Evolutionary conservation across 2,888 invertebrate genomes (phyloP), one percentile per base, ranked within the genome.

Genomic region (Drosophila stalkeri): DNA sequence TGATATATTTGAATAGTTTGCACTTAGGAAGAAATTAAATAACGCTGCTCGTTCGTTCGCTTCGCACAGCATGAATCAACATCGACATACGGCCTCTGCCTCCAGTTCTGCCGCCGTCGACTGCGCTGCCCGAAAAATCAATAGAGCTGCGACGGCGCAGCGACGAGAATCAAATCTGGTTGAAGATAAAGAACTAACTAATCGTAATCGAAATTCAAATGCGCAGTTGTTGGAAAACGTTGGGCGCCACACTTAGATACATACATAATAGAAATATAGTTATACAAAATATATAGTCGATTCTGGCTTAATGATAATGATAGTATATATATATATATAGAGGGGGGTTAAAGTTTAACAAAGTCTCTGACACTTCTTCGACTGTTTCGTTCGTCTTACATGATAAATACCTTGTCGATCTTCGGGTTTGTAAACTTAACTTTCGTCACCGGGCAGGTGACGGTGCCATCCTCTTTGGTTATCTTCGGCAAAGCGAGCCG

Each of bases 381-480:
- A 54, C 31, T 49, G 54, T 12, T 4, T 47, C 52, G 55, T 4
- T 46, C 52, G 60, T 55, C 64, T 90, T 95, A 99, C 99, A 99
- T 99, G 63, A 99, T 98, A 92, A 96, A 99, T 55, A 99, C 99
- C 94, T 99, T 99, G 92, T 99, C 98, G 54, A 97, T 96, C 92
- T 98, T 98, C 86, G 97, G 97, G 93, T 97, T 96, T 75, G 96
- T 95, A 94, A 96, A 99, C 80, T 96, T 96, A 92, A 98, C 97
- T 93, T 98, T 98, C 68, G 99, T 99, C 91, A 98, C 96, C 37
- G 99, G 99, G 93, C 99, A 99, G 72, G 97, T 96, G 72, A 99
- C 96, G 85, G 96, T 96, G 49, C 99, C 99, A 87, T 98, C 97
- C 90, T 98, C 98, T 91, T 97, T 96, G 90, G 99, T 98, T 96